These are phyloP conservation scores for Lates japonicus DNA, from an alignment of 2,797 vertebrate genomes.

Conservation along the genomic window DNA sequence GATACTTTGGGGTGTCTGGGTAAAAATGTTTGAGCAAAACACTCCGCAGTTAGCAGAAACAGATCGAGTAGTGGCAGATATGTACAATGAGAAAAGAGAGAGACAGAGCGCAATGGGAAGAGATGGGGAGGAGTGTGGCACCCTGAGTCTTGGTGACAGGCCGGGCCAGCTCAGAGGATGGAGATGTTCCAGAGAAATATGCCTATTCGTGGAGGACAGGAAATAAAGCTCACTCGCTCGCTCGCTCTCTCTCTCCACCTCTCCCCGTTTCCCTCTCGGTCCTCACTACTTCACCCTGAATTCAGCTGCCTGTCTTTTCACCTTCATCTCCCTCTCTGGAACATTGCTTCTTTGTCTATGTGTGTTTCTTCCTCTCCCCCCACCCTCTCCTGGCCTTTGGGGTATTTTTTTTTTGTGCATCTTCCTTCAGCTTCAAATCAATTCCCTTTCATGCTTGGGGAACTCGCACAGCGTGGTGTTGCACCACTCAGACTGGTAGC, in stretches of 20 bases:
- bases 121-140: conserved; percentile 74
- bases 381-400: conserved; percentile 20
- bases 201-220: conserved; percentile 80
- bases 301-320: conserved; percentile 43
- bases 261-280: conserved; percentile 42
- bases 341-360: conserved; percentile 12
- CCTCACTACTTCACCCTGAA: conserved; percentile 50
- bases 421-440: conserved; percentile 46
- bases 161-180: conserved; percentile 70
- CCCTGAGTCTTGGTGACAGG: conserved; percentile 74
- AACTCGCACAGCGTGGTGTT: conserved; percentile 50
- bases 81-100: conserved; percentile 8
- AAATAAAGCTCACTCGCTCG: conserved; percentile 66
- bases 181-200: conserved; percentile 84
- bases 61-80: no score
- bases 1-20: neutral
- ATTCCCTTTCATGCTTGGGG: conserved; percentile 57
- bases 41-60: neutral
- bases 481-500: conserved; percentile 45
- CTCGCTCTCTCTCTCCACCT: conserved; percentile 30
- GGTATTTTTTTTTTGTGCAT: conserved; percentile 43
- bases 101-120: conserved; percentile 25
- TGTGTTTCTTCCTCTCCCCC: neutral
- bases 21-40: neutral
- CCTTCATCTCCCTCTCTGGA: conserved; percentile 13